Percentiles rank a stretch among this genome's conserved stretches.
These are phyloP conservation scores for Falco berigora DNA, from an alignment of 2,797 vertebrate genomes.

Conservation along the genomic window DNA sequence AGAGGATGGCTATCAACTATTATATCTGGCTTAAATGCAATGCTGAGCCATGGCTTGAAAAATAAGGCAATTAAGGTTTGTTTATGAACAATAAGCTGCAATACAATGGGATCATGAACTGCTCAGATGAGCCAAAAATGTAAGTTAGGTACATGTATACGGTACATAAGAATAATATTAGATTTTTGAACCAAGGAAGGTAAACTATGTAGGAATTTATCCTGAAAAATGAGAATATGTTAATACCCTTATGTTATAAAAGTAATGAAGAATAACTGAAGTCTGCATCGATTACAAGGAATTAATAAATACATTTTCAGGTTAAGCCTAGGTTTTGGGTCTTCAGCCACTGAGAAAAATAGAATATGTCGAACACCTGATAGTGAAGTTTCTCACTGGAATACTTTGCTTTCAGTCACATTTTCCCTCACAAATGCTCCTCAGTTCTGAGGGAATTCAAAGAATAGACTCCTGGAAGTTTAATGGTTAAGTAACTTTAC, in stretches of 20 bases:
- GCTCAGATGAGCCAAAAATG: neutral
- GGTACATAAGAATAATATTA: neutral
- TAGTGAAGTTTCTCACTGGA: neutral
- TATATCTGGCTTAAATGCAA: neutral
- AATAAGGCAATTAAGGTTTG: neutral
- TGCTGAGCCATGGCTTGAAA: neutral
- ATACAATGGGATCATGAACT: neutral
- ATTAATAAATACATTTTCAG: neutral
- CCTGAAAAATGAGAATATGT: neutral
- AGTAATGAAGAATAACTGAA: neutral
- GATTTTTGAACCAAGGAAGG: neutral
- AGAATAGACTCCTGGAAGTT: neutral
- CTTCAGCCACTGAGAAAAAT: neutral
- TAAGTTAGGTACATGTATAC: neutral
- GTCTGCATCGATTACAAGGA: neutral
- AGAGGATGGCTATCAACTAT: neutral
- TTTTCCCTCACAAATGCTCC: neutral
- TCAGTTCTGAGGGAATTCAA: neutral
- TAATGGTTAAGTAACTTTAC: neutral
- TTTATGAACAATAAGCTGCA: neutral
- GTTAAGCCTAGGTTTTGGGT: neutral
- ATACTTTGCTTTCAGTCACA: neutral
- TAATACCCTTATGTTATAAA: neutral
- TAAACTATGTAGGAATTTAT: neutral
- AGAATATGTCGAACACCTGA: neutral